Evolutionary conservation across 2,888 invertebrate genomes (phyloP).

Genomic region (Sinelater perroti): DNA sequence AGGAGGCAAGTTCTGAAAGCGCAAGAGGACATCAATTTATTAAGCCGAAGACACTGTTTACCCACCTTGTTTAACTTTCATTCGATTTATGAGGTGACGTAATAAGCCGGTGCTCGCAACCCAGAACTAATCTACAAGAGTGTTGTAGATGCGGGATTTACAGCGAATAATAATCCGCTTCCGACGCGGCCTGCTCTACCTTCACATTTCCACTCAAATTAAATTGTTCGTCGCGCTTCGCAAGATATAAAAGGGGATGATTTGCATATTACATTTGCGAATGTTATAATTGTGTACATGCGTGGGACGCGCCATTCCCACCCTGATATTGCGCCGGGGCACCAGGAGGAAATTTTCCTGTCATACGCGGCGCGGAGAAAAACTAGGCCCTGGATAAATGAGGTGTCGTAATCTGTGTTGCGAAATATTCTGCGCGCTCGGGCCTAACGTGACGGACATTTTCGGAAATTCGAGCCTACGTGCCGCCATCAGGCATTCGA

Average conservation of each 20-base stretch:
- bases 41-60: constrained; percentile 18
- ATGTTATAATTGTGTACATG: too few species aligned
- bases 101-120: constrained; percentile 23
- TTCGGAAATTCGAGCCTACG: too few species aligned
- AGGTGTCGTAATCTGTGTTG: too few species aligned
- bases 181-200: constrained; percentile 10
- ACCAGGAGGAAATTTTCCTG: too few species aligned
- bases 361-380: too few species aligned
- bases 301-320: too few species aligned
- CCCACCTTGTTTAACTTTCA: constrained; percentile 29
- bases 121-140: constrained; percentile 29
- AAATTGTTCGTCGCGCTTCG: constrained; percentile 16
- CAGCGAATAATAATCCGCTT: constrained; percentile 28
- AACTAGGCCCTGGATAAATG: too few species aligned
- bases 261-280: constrained; percentile 21
- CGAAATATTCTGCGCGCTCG: too few species aligned
- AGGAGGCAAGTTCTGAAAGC: constrained; percentile 23
- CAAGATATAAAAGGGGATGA: constrained; percentile 23
- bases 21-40: constrained; percentile 29
- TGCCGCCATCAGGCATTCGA: too few species aligned
- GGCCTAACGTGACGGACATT: too few species aligned
- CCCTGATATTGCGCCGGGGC: too few species aligned
- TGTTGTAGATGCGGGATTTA: constrained; percentile 27
- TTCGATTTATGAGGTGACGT: constrained; percentile 30
- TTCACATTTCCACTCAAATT: constrained; percentile 16